A percentile compares a stretch with the other conserved stretches of the same genome.
phyloP scores from a whole-genome alignment of 2,888 invertebrate species.

The Harmothoe impar region DNA sequence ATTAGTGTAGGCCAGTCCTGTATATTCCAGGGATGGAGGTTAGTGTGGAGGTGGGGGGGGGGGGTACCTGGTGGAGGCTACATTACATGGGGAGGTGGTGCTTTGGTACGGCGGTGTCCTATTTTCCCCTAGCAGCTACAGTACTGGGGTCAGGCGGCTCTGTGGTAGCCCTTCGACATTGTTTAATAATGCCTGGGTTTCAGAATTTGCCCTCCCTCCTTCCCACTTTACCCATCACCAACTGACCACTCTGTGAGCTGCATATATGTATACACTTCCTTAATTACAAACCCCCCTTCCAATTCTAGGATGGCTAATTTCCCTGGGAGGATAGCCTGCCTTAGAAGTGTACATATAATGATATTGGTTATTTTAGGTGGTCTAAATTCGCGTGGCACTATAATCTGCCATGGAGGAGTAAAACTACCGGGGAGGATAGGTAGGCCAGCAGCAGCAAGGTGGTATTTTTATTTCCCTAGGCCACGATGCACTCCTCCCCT shows the following conservation, averaged over 20 bases:
- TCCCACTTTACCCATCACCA: not conserved
- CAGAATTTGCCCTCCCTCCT: not conserved
- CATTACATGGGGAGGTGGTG: not conserved
- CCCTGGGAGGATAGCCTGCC: too few relatives aligned
- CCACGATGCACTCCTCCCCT: conserved; percentile 19
- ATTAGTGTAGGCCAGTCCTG: too few relatives aligned
- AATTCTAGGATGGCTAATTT: too few relatives aligned
- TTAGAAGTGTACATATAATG: too few relatives aligned
- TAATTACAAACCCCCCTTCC: too few relatives aligned
- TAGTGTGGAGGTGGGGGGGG: not conserved
- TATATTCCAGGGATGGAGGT: not conserved
- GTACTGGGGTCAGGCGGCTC: not conserved
- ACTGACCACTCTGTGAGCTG: not conserved
- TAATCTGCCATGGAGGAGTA: too few relatives aligned
- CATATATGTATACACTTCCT: too few relatives aligned
- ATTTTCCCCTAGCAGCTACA: conserved; percentile 32
- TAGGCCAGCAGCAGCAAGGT: not conserved
- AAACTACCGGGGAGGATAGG: too few relatives aligned
- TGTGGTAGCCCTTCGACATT: not conserved
- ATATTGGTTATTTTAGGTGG: too few relatives aligned
- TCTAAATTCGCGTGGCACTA: too few relatives aligned
- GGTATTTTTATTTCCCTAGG: conserved; percentile 44
- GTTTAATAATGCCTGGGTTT: not conserved
- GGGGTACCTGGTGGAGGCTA: conserved; percentile 7
- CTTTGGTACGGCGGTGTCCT: conserved; percentile 21